Base-by-base conservation (phyloP, 2,113 vertebrate species). In the Ophiodon elongatus region DNA sequence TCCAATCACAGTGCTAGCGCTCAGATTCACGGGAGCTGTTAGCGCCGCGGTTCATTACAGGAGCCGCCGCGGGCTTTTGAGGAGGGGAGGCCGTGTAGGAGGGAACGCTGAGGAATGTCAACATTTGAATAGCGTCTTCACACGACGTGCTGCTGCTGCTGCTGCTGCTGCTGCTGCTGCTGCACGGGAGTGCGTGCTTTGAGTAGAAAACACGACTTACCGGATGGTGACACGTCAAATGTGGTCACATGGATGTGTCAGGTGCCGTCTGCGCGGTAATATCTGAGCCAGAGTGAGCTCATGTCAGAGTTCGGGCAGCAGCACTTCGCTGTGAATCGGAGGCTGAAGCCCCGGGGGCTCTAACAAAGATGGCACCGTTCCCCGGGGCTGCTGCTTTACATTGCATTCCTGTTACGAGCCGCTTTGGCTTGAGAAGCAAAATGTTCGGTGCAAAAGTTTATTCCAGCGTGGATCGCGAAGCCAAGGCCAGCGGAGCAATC, bases 341-440 rank as follows among this genome's bases (percentile, higher is more conserved):
- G 1, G 35, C 45, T 50, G 57, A 50, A 33, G 29, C 45, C 27
- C 50, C 1, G 8, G 17, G 17, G n/a, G 62, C 56, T 79, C 14
- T 25, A 39, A 27, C 37, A 37, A 21, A 37, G 59, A 76, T 47
- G 78, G 47, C 71, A 39, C 8, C 11, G 2, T 73, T 72, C 23
- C 29, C 37, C 13, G 35, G 31, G 10, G 71, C 83, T 62, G 73
- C 79, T 76, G 43, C 70, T 89, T 85, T 70, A 77, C 80, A 91
- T 88, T 84, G 87, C 63, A 81, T 85, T 89, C 76, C 54, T 50
- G 77, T 73, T 63, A 76, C 80, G 81, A 86, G 78, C 80, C 9
- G 63, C 67, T 82, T 76, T 82, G 86, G 72, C 70, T 74, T 80
- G 87, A 78, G 80, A 84, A 73, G 67, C 59, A 66, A 73, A 89